phyloP scores from a whole-genome alignment of 2,797 vertebrate genomes.

The Onychomys leucogaster region DNA sequence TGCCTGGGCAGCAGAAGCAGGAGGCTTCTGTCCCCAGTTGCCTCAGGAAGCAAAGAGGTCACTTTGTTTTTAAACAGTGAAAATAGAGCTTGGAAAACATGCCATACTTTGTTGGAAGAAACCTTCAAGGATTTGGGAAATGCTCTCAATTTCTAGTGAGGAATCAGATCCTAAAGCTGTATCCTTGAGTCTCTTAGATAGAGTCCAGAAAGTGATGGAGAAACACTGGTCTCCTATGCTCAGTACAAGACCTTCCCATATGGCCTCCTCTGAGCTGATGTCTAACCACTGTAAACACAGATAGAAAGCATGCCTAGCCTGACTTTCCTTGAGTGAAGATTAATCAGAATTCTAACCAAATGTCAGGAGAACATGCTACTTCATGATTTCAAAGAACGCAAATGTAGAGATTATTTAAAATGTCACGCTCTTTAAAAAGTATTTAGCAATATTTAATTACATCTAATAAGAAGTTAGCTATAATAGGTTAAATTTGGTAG shows the following conservation, averaged over 20 bases:
- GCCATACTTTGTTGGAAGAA: conserved; percentile 17
- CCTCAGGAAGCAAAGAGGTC: background rate
- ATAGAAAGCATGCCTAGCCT: background rate
- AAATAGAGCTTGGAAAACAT: conserved; percentile 16
- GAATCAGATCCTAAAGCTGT: background rate
- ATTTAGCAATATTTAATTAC: conserved; percentile 37
- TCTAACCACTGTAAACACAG: background rate
- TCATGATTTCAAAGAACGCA: conserved; percentile 28
- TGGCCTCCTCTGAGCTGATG: background rate
- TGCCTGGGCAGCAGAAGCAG: no score
- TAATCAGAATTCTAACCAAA: conserved; percentile 24
- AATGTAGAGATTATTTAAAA: background rate
- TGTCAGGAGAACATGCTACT: conserved; percentile 24
- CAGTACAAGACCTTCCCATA: background rate
- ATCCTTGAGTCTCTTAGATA: background rate
- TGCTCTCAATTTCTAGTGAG: conserved; percentile 27
- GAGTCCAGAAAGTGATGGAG: background rate
- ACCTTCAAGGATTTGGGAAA: background rate
- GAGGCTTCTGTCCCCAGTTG: background rate
- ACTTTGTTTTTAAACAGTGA: conserved; percentile 7
- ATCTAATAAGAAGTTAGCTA: background rate
- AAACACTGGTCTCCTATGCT: background rate
- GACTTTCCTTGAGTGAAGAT: background rate
- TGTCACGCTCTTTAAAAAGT: background rate
- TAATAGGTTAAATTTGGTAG: background rate